phyloP scores from a whole-genome alignment of 2,113 vertebrate genomes.

The Opisthocomus hoazin region DNA sequence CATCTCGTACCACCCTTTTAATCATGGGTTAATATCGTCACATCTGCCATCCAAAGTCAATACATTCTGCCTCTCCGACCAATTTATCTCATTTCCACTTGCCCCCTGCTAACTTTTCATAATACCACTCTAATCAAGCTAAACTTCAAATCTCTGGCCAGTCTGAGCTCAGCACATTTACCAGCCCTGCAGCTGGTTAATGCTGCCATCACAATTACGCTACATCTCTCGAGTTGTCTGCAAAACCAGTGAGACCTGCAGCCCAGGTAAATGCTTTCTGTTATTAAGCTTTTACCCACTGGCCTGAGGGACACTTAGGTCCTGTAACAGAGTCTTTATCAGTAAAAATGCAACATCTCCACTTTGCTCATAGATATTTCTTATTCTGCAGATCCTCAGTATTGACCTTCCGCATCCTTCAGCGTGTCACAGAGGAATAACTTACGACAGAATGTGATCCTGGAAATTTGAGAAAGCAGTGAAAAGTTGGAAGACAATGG shows the following conservation, averaged over 20 bases:
- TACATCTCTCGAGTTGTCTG: neutral
- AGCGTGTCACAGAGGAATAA: neutral
- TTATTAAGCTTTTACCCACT: neutral
- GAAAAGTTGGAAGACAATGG: neutral
- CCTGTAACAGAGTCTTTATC: neutral
- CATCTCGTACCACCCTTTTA: constrained; percentile 24
- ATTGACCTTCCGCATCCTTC: neutral
- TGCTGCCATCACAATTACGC: neutral
- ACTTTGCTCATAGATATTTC: neutral
- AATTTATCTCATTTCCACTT: neutral
- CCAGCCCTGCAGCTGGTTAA: neutral
- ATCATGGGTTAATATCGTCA: constrained; percentile 36
- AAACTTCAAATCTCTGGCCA: neutral
- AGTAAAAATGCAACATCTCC: neutral
- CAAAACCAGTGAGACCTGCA: neutral
- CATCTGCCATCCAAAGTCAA: constrained; percentile 24
- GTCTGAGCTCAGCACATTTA: neutral
- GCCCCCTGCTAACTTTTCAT: constrained; percentile 2
- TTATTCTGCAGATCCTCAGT: neutral
- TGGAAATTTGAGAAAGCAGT: neutral
- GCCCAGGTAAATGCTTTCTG: neutral
- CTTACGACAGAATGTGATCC: neutral
- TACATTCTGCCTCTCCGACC: neutral
- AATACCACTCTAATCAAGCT: neutral
- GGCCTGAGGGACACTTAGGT: neutral